Conservation (phyloP, 2,888 invertebrate species). For the Oscheius sp. region DNA sequence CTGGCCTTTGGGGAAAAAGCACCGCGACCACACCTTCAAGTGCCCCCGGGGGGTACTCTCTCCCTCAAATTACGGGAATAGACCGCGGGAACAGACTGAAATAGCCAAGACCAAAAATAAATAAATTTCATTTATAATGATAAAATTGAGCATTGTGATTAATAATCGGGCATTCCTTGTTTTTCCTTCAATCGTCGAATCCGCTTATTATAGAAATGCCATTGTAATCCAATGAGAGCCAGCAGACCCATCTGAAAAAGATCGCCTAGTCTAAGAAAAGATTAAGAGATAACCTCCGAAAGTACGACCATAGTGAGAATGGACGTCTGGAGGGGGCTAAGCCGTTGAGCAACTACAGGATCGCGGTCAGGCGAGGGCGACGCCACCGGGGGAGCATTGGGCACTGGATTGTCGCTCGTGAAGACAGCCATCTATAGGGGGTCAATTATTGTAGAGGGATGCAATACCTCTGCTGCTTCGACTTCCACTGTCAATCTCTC, state of each 20-base stretch:
- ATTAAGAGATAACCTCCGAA: constrained; percentile 22
- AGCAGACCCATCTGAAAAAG: constrained; percentile 24
- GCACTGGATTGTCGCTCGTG: constrained; percentile 20
- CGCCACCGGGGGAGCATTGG: background rate
- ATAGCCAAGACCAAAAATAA: constrained; percentile 25
- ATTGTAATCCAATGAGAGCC: constrained; percentile 10
- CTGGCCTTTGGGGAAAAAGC: constrained; percentile 28
- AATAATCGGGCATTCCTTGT: constrained; percentile 22
- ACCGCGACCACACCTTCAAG: constrained; percentile 15
- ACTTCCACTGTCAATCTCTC: constrained; percentile 35
- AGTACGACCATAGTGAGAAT: constrained; percentile 16
- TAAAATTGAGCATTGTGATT: background rate
- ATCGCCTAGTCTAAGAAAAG: background rate
- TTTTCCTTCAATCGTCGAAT: constrained; percentile 23
- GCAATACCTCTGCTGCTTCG: constrained; percentile 34
- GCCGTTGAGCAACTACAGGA: constrained; percentile 21
- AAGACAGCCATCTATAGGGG: constrained; percentile 27
- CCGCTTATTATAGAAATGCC: constrained; percentile 18
- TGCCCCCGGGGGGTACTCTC: constrained; percentile 14
- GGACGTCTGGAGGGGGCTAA: constrained; percentile 21
- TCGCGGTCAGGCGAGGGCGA: constrained; percentile 11
- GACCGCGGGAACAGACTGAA: background rate
- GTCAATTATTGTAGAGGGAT: no score
- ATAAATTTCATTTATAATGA: constrained; percentile 10
- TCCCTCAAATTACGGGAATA: constrained; percentile 19